Conservation (phyloP, 2,113 vertebrate genomes). For the Serinus canaria region DNA sequence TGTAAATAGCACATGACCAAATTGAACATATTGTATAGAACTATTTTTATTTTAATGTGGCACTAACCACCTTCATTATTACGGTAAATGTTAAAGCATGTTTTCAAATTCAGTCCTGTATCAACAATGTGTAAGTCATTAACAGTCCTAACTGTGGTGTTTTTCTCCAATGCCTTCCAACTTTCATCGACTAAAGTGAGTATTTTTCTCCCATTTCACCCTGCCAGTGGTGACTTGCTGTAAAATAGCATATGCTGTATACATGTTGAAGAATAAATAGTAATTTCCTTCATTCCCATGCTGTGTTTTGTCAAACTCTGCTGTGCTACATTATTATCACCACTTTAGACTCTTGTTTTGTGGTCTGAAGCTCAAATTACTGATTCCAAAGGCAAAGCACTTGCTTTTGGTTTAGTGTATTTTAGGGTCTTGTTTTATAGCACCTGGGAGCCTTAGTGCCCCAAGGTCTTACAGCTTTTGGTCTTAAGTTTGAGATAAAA, state of each 20-base stretch:
- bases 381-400: constrained; percentile 16
- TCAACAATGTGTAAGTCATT: constrained; percentile 75
- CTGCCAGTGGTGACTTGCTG: constrained; percentile 68
- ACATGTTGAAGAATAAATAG: constrained; percentile 72
- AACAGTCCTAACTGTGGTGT: constrained; percentile 89
- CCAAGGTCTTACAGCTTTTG: neutral
- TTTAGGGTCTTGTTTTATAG: constrained; percentile 32
- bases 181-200: constrained; percentile 86
- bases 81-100: constrained; percentile 77
- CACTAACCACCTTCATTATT: constrained; percentile 79
- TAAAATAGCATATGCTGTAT: constrained; percentile 62
- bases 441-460: neutral
- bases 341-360: constrained; percentile 56
- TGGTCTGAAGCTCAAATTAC: constrained; percentile 22
- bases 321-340: constrained; percentile 70
- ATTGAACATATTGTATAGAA: constrained; percentile 85
- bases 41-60: constrained; percentile 83
- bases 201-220: constrained; percentile 74
- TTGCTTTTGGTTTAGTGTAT: constrained; percentile 32
- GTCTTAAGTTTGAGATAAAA: constrained; percentile 47
- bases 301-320: constrained; percentile 63
- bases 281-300: constrained; percentile 65
- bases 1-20: constrained; percentile 91
- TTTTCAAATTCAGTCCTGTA: constrained; percentile 75
- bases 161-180: constrained; percentile 88